These are phyloP conservation scores for Zosterops japonicus DNA, from an alignment of 2,113 vertebrate species.

Conservation along the genomic window DNA sequence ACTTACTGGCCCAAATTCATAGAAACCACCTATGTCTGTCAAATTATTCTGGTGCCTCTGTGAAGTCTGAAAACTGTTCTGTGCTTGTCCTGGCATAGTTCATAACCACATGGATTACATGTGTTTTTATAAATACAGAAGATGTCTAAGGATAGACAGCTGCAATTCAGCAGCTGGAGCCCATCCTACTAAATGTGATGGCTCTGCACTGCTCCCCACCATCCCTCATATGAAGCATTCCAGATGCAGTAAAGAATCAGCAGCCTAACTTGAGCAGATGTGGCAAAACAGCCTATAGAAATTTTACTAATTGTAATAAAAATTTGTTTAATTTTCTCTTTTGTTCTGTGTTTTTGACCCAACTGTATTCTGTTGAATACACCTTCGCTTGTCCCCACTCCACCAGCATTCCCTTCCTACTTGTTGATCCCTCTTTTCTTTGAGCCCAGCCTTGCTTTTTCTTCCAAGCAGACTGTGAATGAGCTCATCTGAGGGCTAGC, in stretches of 20 bases:
- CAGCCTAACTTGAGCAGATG: background rate
- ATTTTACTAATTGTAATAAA: background rate
- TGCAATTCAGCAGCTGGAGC: slow-evolving; percentile 23
- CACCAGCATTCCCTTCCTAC: background rate
- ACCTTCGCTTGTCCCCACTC: background rate
- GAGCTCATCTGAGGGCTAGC: background rate
- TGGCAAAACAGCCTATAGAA: background rate
- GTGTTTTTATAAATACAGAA: background rate
- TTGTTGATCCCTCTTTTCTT: background rate
- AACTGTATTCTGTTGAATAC: background rate
- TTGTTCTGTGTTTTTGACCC: background rate
- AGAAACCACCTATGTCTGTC: slow-evolving; percentile 10
- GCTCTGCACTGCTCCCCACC: background rate
- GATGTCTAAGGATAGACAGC: slow-evolving; percentile 11
- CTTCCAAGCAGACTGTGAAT: background rate
- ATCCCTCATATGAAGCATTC: background rate
- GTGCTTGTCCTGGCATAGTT: slow-evolving; percentile 35
- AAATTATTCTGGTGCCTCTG: slow-evolving; percentile 25
- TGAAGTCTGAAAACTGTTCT: slow-evolving; percentile 7
- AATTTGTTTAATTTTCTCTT: background rate
- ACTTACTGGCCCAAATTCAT: background rate
- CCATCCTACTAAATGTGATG: background rate
- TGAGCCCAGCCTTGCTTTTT: background rate
- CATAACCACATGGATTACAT: background rate
- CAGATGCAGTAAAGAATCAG: background rate